Conservation (phyloP, 1,140 invertebrate species). For the Calosoma granatense region DNA sequence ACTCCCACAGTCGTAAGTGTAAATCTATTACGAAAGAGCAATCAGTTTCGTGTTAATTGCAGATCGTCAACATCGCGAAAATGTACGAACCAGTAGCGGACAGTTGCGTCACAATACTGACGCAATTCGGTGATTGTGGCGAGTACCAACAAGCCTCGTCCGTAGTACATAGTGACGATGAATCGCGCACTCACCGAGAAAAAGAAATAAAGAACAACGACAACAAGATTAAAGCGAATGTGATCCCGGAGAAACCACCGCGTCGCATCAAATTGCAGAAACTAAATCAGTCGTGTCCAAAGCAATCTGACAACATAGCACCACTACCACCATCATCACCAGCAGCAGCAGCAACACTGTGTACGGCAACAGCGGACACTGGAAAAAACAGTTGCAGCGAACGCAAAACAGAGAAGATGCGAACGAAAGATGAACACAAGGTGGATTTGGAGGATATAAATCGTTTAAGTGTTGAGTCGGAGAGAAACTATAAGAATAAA, state of each 20-base stretch:
- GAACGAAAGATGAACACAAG: constrained; percentile 22
- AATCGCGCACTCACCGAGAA: constrained; percentile 9
- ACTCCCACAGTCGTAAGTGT: too few species aligned
- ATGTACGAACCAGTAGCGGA: constrained; percentile 23
- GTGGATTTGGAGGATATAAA: constrained; percentile 31
- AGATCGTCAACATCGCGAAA: constrained; percentile 14
- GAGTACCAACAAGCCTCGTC: neutral
- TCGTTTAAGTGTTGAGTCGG: constrained; percentile 18
- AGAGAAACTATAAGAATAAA: constrained; percentile 21
- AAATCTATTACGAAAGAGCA: too few species aligned
- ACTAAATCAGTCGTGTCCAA: too few species aligned
- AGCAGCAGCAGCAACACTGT: constrained; percentile 17
- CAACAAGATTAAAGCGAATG: neutral
- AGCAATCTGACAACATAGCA: too few species aligned
- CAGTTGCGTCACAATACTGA: constrained; percentile 15
- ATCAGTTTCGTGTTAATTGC: constrained; percentile 5
- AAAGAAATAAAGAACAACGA: constrained; percentile 6
- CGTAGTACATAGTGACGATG: neutral
- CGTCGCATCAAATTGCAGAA: constrained; percentile 1
- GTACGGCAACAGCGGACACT: constrained; percentile 17
- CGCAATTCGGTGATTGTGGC: constrained; percentile 6
- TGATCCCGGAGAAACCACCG: constrained; percentile 1
- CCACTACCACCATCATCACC: constrained; percentile 26
- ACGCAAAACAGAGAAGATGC: constrained; percentile 22
- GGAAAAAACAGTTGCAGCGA: neutral